phyloP scores from a whole-genome alignment of 37 sponge, comb jelly and placozoan genomes.

The Oopsacas minuta region DNA sequence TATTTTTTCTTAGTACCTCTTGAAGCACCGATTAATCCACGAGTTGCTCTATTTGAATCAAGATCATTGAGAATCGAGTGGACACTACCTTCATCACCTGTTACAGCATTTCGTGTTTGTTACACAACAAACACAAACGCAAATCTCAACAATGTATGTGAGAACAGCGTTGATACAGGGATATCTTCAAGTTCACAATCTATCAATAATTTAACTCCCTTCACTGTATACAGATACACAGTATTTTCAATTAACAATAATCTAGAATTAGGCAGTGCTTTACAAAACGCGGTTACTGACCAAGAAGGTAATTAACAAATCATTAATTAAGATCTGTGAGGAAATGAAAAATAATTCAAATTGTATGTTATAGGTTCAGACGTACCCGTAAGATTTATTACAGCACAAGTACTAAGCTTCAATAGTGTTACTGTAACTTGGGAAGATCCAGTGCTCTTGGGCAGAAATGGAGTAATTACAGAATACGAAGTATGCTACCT shows the following conservation, averaged over 20 bases:
- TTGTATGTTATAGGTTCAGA: background rate
- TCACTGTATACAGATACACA: background rate
- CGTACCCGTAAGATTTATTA: background rate
- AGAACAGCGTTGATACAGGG: background rate
- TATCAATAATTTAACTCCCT: background rate
- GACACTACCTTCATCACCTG: background rate
- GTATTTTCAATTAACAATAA: conserved; percentile 12
- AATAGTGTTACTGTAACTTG: background rate
- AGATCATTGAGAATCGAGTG: background rate
- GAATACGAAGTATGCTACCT: conserved; percentile 9
- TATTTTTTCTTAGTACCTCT: background rate
- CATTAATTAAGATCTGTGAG: background rate
- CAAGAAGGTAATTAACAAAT: background rate
- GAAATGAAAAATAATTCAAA: background rate
- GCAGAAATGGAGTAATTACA: conserved; percentile 8
- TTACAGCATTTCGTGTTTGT: conserved; percentile 13
- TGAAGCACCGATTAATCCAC: background rate
- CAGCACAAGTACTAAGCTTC: background rate
- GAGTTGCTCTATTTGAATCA: background rate
- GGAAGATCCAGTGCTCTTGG: background rate
- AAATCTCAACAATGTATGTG: background rate
- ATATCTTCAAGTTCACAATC: background rate
- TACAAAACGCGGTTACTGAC: background rate
- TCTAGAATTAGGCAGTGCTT: background rate
- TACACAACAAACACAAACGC: background rate